A percentile compares a stretch with the other conserved stretches of the same genome.
Evolutionary conservation across 1,140 invertebrate species (phyloP).

Genomic region (Zaprionus tsacasi): DNA sequence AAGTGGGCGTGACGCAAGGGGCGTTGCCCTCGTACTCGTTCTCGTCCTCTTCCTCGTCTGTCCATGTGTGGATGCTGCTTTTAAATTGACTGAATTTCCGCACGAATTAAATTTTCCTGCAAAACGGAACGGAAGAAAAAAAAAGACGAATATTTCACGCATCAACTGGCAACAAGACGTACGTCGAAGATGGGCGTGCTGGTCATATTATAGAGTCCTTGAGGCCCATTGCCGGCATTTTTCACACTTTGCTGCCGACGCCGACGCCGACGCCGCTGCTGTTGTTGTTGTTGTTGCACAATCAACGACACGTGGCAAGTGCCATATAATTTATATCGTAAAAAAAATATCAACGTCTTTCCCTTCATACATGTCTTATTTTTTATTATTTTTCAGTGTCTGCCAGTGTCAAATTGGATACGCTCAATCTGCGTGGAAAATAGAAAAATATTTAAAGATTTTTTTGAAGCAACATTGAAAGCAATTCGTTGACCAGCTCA

Average conservation of each 20-base stretch:
- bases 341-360: slow-evolving; percentile 43
- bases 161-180: slow-evolving; percentile 60
- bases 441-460: slow-evolving; percentile 15
- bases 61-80: slow-evolving; percentile 52
- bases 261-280: neutral
- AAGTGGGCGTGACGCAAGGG: slow-evolving; percentile 55
- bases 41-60: slow-evolving; percentile 23
- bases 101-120: slow-evolving; percentile 76
- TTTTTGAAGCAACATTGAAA: slow-evolving; percentile 21
- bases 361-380: slow-evolving; percentile 23
- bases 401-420: slow-evolving; percentile 57
- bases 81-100: slow-evolving; percentile 83
- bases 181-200: slow-evolving; percentile 51
- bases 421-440: slow-evolving; percentile 53
- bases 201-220: slow-evolving; percentile 74
- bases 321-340: slow-evolving; percentile 75
- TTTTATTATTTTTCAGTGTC: slow-evolving; percentile 9
- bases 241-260: slow-evolving; percentile 65
- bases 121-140: slow-evolving; percentile 19
- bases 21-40: slow-evolving; percentile 29
- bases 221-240: slow-evolving; percentile 67
- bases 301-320: slow-evolving; percentile 79
- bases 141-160: slow-evolving; percentile 72
- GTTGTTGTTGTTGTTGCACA: slow-evolving; percentile 48
- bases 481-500: slow-evolving; percentile 22